Evolutionary conservation across 2,113 vertebrate genomes (phyloP), one percentile per base, ranked within the genome.

Genomic region (Cephalopholis sonnerati): DNA sequence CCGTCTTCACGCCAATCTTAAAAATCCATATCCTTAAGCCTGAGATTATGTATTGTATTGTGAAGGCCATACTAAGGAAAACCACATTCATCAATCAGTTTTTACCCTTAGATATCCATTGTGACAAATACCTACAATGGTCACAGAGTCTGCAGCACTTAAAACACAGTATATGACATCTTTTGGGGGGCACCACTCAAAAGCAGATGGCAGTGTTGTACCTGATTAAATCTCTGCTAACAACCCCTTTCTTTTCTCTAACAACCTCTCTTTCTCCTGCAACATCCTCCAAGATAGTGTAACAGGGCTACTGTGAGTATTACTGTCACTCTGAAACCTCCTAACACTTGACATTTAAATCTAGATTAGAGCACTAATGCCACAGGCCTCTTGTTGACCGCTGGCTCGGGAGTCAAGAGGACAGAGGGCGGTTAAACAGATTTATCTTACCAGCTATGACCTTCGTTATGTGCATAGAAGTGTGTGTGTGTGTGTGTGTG

Each of bases 361-460:
- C 55, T 27, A 20, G 62, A 78, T 79, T 63, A 57, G 29, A 78
- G 80, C 41, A 5, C 32, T 11, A 48, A 76, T 36, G 13, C 55
- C 4, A 3, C 62, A 50, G 0, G 9, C 50, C 53, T 39, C 70
- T 59, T 9, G 0, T 48, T 74, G 77, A 73, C 20, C 44, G n/a
- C 54, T 13, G 76, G 51, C n/a, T 58, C 57, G 54, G 4, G 25
- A 61, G 58, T 64, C 44, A 61, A 25, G 18, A 65, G 65, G 39
- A 76, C 78, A 76, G 54, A 71, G 50, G 18, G 55, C 51, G 75
- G 32, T 78, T 73, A 67, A 64, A 81, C 50, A n/a, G 46, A 86
- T 79, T 78, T 55, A 79, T 87, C 77, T 81, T 27, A 54, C 44
- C 16, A n/a, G 41, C 70, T 48, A 64, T 89, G 73, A 86, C 59